Percentiles rank a stretch among this genome's conserved stretches.
These are phyloP conservation scores for Prosapia bicincta DNA, from an alignment of 2,888 invertebrate genomes.

Conservation along the genomic window DNA sequence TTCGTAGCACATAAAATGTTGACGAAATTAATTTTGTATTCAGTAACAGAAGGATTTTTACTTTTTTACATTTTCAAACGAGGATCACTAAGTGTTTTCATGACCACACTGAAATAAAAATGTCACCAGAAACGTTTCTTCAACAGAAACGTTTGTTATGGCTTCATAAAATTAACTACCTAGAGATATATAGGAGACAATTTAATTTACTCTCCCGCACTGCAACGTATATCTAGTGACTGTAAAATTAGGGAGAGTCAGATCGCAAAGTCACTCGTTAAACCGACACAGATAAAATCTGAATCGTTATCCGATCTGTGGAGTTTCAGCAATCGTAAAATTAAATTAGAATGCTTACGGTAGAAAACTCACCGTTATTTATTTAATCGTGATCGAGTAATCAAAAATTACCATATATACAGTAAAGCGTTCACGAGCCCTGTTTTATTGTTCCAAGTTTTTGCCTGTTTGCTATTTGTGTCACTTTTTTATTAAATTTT, in stretches of 20 bases:
- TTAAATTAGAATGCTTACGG: not conserved
- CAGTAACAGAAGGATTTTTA: too few species aligned
- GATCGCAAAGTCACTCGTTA: not conserved
- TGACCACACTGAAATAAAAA: too few species aligned
- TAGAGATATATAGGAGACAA: too few species aligned
- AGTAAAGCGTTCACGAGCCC: not conserved
- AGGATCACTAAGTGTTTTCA: too few species aligned
- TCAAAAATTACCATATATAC: not conserved
- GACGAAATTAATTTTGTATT: too few species aligned
- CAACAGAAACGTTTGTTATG: too few species aligned
- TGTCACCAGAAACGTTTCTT: too few species aligned
- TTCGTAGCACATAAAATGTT: too few species aligned
- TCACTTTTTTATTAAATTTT: not conserved
- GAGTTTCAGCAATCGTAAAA: not conserved
- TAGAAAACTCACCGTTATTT: not conserved
- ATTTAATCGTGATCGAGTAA: not conserved
- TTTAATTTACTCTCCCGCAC: too few species aligned
- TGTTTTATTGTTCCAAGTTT: not conserved
- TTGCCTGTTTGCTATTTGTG: not conserved
- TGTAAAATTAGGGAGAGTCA: not conserved
- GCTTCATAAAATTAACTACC: too few species aligned
- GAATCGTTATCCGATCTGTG: not conserved
- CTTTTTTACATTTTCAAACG: too few species aligned
- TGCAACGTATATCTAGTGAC: not conserved
- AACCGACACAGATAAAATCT: not conserved